Conservation (phyloP, 2,888 invertebrate genomes). For the Lasioglossum villosulum region DNA sequence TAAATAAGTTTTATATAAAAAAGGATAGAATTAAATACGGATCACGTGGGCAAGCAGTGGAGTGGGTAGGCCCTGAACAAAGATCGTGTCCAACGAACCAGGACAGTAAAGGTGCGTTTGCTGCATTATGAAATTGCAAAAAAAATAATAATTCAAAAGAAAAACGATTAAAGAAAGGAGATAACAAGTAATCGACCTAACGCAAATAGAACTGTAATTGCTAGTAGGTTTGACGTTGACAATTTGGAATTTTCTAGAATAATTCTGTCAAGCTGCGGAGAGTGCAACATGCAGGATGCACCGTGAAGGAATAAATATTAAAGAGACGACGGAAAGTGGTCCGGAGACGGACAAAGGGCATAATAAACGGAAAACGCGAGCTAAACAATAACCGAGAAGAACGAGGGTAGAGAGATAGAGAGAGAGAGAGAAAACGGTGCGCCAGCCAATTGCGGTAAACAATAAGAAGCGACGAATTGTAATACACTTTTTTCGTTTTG, state of each 20-base stretch:
- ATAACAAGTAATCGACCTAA: background rate
- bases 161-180: background rate
- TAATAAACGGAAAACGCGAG: slow-evolving; percentile 57
- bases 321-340: slow-evolving; percentile 39
- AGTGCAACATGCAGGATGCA: slow-evolving; percentile 17
- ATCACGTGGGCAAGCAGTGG: too few species aligned
- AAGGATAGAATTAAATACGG: too few species aligned
- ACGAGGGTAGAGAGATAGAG: background rate
- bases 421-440: background rate
- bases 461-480: slow-evolving; percentile 69
- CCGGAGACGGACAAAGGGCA: slow-evolving; percentile 34
- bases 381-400: slow-evolving; percentile 77
- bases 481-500: slow-evolving; percentile 58
- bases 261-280: background rate
- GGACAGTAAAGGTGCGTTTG: too few species aligned
- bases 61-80: too few species aligned
- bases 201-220: too few species aligned
- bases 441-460: slow-evolving; percentile 71
- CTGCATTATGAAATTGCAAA: too few species aligned
- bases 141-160: too few species aligned
- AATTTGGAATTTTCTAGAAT: background rate
- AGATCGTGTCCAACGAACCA: too few species aligned
- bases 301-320: slow-evolving; percentile 53
- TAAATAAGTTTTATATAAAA: too few species aligned
- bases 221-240: background rate